Evolutionary conservation across 2,888 invertebrate genomes (phyloP), one percentile per base, ranked within the genome.

Genomic region (Chrysina gloriosa): DNA sequence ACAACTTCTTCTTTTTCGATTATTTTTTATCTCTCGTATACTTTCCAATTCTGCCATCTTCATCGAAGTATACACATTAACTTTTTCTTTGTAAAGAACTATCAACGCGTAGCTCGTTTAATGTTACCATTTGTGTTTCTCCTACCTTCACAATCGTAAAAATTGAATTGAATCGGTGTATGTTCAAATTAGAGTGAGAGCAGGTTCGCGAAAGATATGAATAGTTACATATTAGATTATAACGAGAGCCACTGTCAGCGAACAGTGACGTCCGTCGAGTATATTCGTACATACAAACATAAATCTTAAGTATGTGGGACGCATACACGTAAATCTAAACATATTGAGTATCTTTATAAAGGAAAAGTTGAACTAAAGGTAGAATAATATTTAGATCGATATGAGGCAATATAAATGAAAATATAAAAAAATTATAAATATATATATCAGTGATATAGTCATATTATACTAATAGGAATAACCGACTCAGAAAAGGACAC

Each of bases 401-500:
- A 67, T 61, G 58, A 58, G 58, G 58, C 58, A 67, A 48, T 56
- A 67, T 67, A 67, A 31, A 54, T 39, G 58, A 47, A 34, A 58
- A 34, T 14, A 58, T 58, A 47, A 48, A 66, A 45, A 58, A 31
- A 48, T 47, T 58, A 56, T 47, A 54, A 65, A 42, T 52, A 65
- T 65, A 66, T 66, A 66, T 66, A 66, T 66, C 58, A 58, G 58
- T 66, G 66, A 67, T 67, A 67, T 67, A 67, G 66, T 67, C 61
- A 47, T 66, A 52, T 29, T 52, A 47, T 65, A 65, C 36, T 54
- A 61, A 56, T 67, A 67, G 66, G 42, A 34, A 34, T 67, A 39
- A 58, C 25, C 31, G 58, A 58, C 52, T 52, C 52, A 52, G 16
- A 52, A 31, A 45, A 45, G 45, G 31, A 31, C 29, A 52, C 52